Conservation (phyloP, 1,140 invertebrate species). For the Piezodorus guildinii region DNA sequence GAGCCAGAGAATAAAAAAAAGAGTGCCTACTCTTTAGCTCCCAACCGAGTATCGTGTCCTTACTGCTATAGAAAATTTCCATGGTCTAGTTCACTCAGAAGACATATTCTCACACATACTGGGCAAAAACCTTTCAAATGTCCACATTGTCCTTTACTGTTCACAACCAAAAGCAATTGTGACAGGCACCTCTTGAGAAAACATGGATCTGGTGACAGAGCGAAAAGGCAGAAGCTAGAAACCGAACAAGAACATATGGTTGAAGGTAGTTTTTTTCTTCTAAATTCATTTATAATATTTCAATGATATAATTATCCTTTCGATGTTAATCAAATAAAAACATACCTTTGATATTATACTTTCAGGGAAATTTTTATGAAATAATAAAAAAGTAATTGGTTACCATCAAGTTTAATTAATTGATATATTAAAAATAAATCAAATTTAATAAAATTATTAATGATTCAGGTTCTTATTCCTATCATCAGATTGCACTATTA, state of each 20-base stretch:
- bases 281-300: no score
- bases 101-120: slow-evolving; percentile 89
- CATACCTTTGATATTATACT: no score
- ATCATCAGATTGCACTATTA: no score
- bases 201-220: slow-evolving; percentile 28
- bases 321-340: no score
- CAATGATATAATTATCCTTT: no score
- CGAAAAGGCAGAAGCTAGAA: background rate
- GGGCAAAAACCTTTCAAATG: slow-evolving; percentile 95
- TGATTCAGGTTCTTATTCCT: no score
- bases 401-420: no score
- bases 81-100: slow-evolving; percentile 84
- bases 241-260: background rate
- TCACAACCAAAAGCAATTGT: slow-evolving; percentile 95
- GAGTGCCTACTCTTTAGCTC: slow-evolving; percentile 90
- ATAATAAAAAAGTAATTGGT: no score
- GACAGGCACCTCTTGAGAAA: slow-evolving; percentile 70
- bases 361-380: no score
- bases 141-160: slow-evolving; percentile 76
- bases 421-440: no score
- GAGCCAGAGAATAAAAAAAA: slow-evolving; percentile 58
- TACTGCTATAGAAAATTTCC: slow-evolving; percentile 88
- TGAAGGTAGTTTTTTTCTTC: background rate
- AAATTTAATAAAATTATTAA: no score
- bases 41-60: slow-evolving; percentile 81